Conservation (phyloP, 2,113 vertebrate genomes). For the Larimichthys polyactis region DNA sequence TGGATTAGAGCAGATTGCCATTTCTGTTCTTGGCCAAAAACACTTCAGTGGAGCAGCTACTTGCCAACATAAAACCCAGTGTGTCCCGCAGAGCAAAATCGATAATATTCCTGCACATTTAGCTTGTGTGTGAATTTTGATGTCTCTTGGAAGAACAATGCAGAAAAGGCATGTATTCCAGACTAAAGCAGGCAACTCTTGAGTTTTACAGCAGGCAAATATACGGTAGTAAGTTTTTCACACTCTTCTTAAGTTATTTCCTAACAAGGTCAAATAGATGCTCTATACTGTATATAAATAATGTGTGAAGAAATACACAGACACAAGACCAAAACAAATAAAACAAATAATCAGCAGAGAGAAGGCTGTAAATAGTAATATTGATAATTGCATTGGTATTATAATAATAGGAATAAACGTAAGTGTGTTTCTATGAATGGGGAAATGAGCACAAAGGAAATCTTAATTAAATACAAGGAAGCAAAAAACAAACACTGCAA, state of each 20-base stretch:
- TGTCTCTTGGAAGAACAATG: not conserved
- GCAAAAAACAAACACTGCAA: not conserved
- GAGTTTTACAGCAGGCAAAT: slow-evolving; percentile 1
- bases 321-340: not conserved
- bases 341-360: not conserved
- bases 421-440: slow-evolving; percentile 12
- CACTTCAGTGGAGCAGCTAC: not conserved
- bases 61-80: slow-evolving; percentile 7
- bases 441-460: slow-evolving; percentile 5
- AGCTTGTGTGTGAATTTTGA: slow-evolving; percentile 12
- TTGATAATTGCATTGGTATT: not conserved
- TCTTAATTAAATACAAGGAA: slow-evolving; percentile 5
- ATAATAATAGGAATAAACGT: not conserved
- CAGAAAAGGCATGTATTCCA: not conserved
- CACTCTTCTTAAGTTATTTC: slow-evolving; percentile 10
- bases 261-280: slow-evolving; percentile 38
- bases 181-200: not conserved
- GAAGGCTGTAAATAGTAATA: not conserved
- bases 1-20: slow-evolving; percentile 3
- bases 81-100: slow-evolving; percentile 21
- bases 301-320: slow-evolving; percentile 15
- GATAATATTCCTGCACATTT: slow-evolving; percentile 10
- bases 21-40: slow-evolving; percentile 13
- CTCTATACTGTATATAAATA: slow-evolving; percentile 34
- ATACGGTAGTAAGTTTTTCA: slow-evolving; percentile 24